Evolutionary conservation across 2,888 invertebrate genomes (phyloP).

Genomic region (Drosophila meridiana): DNA sequence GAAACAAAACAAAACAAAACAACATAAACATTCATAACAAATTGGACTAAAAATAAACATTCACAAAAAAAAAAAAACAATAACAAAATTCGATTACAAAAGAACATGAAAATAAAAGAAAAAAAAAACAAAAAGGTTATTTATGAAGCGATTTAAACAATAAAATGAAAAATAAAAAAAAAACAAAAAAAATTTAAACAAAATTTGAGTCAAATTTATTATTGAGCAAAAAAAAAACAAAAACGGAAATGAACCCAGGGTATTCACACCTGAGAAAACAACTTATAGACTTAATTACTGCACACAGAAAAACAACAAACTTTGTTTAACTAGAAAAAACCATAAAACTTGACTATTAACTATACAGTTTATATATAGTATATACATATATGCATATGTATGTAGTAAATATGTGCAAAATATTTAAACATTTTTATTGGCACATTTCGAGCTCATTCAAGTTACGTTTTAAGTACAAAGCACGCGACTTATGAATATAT

Average conservation of each 20-base stretch:
- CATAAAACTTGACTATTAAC: constrained; percentile 13
- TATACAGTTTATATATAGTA: constrained; percentile 32
- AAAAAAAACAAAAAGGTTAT: constrained; percentile 56
- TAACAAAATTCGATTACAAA: constrained; percentile 60
- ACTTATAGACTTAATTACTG: constrained; percentile 29
- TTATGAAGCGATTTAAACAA: constrained; percentile 78
- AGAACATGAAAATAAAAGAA: constrained; percentile 46
- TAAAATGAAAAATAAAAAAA: constrained; percentile 71
- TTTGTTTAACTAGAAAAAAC: constrained; percentile 29
- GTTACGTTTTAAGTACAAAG: constrained; percentile 37
- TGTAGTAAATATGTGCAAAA: constrained; percentile 16
- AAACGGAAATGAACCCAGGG: constrained; percentile 48
- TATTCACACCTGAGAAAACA: constrained; percentile 44
- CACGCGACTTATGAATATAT: constrained; percentile 41
- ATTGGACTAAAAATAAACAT: constrained; percentile 58
- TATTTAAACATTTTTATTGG: constrained; percentile 47
- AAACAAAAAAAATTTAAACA: constrained; percentile 59
- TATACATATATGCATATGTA: not conserved
- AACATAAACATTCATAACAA: constrained; percentile 55
- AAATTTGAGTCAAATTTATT: constrained; percentile 42
- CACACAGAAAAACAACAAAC: constrained; percentile 24
- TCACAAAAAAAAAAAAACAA: constrained; percentile 41
- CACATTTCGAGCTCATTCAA: constrained; percentile 37
- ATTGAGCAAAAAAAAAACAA: constrained; percentile 10
- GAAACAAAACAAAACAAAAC: not conserved